A percentile compares a stretch with the other conserved stretches of the same genome.
phyloP scores from a whole-genome alignment of 2,888 invertebrate species.

The Microplitis manilae region DNA sequence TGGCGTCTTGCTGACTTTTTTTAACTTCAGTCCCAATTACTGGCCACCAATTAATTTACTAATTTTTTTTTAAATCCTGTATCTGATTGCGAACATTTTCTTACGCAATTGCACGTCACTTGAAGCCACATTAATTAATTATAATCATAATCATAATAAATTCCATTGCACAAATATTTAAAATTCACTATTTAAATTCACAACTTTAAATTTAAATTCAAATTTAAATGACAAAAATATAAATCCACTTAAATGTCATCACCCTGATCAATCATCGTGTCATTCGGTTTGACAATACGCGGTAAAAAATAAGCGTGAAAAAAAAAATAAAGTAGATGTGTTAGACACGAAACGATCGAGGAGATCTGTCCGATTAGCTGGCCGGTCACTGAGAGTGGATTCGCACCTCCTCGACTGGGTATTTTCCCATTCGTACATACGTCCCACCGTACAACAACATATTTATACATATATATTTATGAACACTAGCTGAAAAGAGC shows the following conservation, averaged over 20 bases:
- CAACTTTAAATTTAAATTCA: too few species aligned
- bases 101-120: too few species aligned
- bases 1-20: constrained; percentile 42
- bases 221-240: too few species aligned
- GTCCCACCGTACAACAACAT: constrained; percentile 2
- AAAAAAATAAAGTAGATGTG: neutral
- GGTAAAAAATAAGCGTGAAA: neutral
- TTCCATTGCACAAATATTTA: too few species aligned
- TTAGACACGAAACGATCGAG: neutral
- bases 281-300: neutral
- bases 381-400: constrained; percentile 33
- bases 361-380: constrained; percentile 32
- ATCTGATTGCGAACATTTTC: too few species aligned
- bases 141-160: too few species aligned
- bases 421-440: constrained; percentile 20
- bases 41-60: too few species aligned
- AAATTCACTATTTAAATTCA: too few species aligned
- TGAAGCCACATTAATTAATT: too few species aligned
- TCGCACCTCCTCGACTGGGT: constrained; percentile 25
- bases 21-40: neutral
- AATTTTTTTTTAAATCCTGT: too few species aligned
- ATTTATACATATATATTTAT: neutral
- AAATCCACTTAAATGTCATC: too few species aligned
- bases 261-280: too few species aligned
- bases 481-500: neutral